Evolutionary conservation across 1,140 invertebrate genomes (phyloP).

Genomic region (Conopomorpha cramerella): DNA sequence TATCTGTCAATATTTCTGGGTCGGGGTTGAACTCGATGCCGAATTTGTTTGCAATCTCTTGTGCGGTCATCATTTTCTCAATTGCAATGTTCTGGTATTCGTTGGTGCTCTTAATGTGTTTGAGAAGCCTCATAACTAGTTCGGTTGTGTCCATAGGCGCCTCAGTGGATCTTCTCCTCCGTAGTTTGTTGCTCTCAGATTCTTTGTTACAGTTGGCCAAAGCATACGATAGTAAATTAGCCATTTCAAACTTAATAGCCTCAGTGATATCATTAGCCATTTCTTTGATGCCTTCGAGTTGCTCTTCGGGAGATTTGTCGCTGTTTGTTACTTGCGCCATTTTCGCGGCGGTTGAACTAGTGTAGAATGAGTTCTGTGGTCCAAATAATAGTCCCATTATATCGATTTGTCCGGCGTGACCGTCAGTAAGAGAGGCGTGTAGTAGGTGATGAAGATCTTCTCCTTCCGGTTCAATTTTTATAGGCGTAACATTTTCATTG

Average conservation of each 20-base stretch:
- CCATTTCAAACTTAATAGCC: constrained; percentile 34
- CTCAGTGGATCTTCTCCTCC: constrained; percentile 29
- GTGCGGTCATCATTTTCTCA: constrained; percentile 51
- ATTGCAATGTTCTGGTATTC: constrained; percentile 49
- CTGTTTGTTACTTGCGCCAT: constrained; percentile 29
- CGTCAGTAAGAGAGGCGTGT: constrained; percentile 9
- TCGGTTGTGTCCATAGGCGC: constrained; percentile 36
- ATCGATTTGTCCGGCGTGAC: constrained; percentile 14
- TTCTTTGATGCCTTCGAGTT: constrained; percentile 38
- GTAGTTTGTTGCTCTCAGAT: constrained; percentile 13
- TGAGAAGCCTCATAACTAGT: constrained; percentile 33
- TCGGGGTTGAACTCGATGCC: constrained; percentile 40
- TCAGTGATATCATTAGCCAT: constrained; percentile 30
- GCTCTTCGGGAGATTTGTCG: constrained; percentile 33
- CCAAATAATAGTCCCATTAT: constrained; percentile 22
- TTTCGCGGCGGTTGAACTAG: constrained; percentile 23
- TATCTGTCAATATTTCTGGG: constrained; percentile 32
- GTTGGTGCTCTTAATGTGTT: constrained; percentile 45
- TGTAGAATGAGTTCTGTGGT: constrained; percentile 14
- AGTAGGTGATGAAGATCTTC: not conserved
- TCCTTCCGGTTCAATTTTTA: not conserved
- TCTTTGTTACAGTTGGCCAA: constrained; percentile 16
- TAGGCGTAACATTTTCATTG: not conserved
- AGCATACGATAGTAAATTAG: constrained; percentile 27
- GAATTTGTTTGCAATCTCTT: constrained; percentile 50